phyloP scores from a whole-genome alignment of 2,113 vertebrate species.

The Polyodon spathula region DNA sequence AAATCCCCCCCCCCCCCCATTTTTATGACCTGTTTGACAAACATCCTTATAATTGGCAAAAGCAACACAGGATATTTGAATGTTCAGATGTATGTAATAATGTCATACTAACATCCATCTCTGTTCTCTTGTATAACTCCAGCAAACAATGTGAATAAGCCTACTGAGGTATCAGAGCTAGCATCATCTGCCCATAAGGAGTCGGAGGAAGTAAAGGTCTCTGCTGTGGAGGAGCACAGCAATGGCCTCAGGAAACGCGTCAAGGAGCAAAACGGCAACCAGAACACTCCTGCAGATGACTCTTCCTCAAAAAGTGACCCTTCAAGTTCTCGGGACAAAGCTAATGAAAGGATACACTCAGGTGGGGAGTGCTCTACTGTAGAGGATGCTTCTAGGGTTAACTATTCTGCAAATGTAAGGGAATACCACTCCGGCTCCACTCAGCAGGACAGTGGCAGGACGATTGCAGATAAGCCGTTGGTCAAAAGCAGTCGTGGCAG shows the following conservation, averaged over 20 bases:
- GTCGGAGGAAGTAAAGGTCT: constrained; percentile 35
- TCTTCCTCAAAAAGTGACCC: constrained; percentile 22
- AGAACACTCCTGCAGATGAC: constrained; percentile 16
- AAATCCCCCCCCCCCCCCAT: no score
- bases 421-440: constrained; percentile 10
- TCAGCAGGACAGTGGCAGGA: constrained; percentile 22
- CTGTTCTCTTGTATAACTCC: constrained; percentile 13
- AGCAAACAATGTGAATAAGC: constrained; percentile 52
- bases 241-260: constrained; percentile 62
- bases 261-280: constrained; percentile 51
- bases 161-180: constrained; percentile 46
- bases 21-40: no score
- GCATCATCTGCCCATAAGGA: constrained; percentile 31
- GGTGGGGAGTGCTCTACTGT: constrained; percentile 24
- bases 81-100: background rate
- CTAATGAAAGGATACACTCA: constrained; percentile 36
- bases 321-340: constrained; percentile 36
- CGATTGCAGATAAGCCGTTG: constrained; percentile 17
- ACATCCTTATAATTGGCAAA: no score
- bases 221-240: constrained; percentile 60
- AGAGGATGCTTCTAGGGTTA: constrained; percentile 22
- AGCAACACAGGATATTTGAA: no score
- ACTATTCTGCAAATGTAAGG: constrained; percentile 12
- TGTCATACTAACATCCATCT: constrained; percentile 2
- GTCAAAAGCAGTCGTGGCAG: constrained; percentile 18